Conservation (phyloP, 2,797 vertebrate species). For the Champsocephalus gunnari region DNA sequence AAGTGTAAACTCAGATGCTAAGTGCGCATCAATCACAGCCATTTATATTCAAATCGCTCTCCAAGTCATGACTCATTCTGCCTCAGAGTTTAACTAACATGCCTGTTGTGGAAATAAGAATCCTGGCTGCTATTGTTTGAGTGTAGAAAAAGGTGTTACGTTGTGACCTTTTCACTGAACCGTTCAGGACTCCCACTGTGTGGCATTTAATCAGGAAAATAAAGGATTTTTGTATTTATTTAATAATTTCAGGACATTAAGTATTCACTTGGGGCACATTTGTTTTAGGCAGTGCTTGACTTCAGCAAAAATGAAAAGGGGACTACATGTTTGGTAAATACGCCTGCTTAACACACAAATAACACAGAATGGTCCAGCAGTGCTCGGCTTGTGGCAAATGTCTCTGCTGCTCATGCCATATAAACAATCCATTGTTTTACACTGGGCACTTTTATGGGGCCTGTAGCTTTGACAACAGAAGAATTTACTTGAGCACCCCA, state of each 20-base stretch:
- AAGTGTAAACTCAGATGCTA: neutral
- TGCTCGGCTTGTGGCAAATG: neutral
- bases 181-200: conserved; percentile 23
- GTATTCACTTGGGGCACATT: conserved; percentile 18
- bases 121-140: conserved; percentile 12
- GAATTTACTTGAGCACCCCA: conserved; percentile 64
- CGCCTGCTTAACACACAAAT: conserved; percentile 12
- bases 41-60: conserved; percentile 13
- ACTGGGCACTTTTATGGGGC: conserved; percentile 42
- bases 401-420: conserved; percentile 34
- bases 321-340: conserved; percentile 18
- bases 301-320: conserved; percentile 13
- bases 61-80: conserved; percentile 4
- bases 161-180: conserved; percentile 56
- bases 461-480: conserved; percentile 67
- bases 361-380: conserved; percentile 19
- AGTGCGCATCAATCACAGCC: neutral
- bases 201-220: conserved; percentile 48
- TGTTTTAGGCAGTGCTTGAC: conserved; percentile 3
- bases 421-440: conserved; percentile 55
- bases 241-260: conserved; percentile 7
- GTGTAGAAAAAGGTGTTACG: conserved; percentile 2
- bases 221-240: neutral
- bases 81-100: conserved; percentile 3
- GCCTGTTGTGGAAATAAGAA: conserved; percentile 1